Evolutionary conservation across 2,113 vertebrate species (phyloP).

Genomic region (Larimichthys polyactis): DNA sequence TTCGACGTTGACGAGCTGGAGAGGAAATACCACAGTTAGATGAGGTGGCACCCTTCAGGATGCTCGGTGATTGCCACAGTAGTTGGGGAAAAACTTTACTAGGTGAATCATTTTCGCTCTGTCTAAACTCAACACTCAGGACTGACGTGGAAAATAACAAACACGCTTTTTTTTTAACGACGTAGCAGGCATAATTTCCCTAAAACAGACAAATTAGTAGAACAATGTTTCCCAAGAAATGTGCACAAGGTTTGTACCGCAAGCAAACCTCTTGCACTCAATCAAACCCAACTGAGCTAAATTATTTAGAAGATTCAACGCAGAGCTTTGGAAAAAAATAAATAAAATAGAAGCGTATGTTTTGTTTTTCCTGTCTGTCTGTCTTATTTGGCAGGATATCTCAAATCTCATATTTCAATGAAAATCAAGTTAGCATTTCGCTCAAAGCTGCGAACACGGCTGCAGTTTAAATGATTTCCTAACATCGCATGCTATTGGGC

Average conservation of each 20-base stretch:
- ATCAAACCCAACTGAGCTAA: neutral
- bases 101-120: slow-evolving; percentile 46
- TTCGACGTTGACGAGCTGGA: slow-evolving; percentile 31
- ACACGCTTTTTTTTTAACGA: slow-evolving; percentile 9
- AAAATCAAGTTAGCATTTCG: neutral
- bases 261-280: neutral
- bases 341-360: neutral
- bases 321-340: neutral
- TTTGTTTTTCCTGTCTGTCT: neutral
- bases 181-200: neutral
- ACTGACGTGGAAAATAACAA: slow-evolving; percentile 41
- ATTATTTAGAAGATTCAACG: neutral
- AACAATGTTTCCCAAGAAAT: slow-evolving; percentile 4
- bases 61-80: slow-evolving; percentile 21
- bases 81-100: neutral
- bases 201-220: neutral
- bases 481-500: neutral
- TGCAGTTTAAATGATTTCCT: neutral
- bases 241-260: neutral
- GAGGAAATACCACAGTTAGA: slow-evolving; percentile 39
- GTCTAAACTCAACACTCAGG: slow-evolving; percentile 43
- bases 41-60: slow-evolving; percentile 40
- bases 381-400: neutral
- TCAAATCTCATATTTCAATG: neutral
- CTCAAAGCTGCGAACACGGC: neutral